Conservation (phyloP, 2,113 vertebrate genomes). For the Gymnarchus niloticus region DNA sequence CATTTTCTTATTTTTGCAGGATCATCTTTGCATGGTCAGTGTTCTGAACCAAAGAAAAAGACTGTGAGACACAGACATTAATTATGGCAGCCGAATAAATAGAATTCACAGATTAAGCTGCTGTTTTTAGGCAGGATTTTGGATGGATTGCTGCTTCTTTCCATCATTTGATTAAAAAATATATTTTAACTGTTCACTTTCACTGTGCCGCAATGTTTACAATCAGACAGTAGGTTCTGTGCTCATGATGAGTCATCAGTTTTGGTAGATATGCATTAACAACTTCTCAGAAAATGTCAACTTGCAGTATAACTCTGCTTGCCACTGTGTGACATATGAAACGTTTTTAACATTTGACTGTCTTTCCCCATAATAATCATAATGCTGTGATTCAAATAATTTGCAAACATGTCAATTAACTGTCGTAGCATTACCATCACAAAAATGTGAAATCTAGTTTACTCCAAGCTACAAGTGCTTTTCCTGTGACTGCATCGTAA, state of each 20-base stretch:
- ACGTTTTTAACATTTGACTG: no score
- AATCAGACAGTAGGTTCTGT: not conserved
- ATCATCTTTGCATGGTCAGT: not conserved
- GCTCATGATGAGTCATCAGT: not conserved
- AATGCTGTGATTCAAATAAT: not conserved
- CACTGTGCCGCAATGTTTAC: not conserved
- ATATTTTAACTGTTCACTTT: not conserved
- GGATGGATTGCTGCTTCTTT: not conserved
- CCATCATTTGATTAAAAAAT: not conserved
- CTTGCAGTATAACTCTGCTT: no score
- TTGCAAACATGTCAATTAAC: not conserved
- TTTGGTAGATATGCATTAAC: not conserved
- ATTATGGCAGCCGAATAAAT: not conserved
- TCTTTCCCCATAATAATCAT: not conserved
- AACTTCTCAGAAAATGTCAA: not conserved
- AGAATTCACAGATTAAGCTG: not conserved
- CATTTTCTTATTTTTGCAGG: not conserved
- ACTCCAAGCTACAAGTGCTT: not conserved
- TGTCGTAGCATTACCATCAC: not conserved
- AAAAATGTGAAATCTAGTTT: not conserved
- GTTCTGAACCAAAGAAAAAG: not conserved
- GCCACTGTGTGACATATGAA: no score
- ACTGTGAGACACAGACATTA: not conserved
- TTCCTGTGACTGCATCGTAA: not conserved
- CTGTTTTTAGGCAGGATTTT: not conserved